Percentiles rank a stretch among this genome's conserved stretches.
phyloP scores from a whole-genome alignment of 2,888 invertebrate species.

The Lordiphosa fenestrarum region DNA sequence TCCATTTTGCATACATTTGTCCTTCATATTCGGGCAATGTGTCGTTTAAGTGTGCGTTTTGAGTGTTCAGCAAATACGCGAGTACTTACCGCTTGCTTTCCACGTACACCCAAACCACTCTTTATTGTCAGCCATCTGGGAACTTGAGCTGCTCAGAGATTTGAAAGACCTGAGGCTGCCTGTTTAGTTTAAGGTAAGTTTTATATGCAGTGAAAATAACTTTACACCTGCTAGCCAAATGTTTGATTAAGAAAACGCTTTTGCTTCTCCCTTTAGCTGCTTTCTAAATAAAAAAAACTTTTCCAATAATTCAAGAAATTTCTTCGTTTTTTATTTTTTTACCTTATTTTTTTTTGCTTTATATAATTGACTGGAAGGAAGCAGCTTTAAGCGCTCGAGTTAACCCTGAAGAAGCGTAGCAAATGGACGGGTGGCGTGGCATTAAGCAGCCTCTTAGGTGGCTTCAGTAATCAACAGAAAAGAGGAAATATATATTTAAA shows the following conservation, averaged over 20 bases:
- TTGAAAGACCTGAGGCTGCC: neutral
- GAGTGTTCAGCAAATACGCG: conserved; percentile 54
- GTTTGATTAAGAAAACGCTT: neutral
- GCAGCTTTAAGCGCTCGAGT: conserved; percentile 55
- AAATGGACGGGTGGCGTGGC: neutral
- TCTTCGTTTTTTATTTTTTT: conserved; percentile 20
- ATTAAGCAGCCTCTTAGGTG: neutral
- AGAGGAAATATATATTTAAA: too few species aligned
- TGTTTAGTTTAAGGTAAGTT: conserved; percentile 9
- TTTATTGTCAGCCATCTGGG: conserved; percentile 19
- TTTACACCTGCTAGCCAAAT: neutral
- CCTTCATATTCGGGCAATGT: conserved; percentile 11
- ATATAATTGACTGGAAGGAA: conserved; percentile 58
- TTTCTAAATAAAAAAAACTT: conserved; percentile 28
- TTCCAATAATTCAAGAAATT: conserved; percentile 49
- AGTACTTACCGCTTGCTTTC: conserved; percentile 37
- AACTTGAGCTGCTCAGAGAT: conserved; percentile 17
- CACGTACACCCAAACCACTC: conserved; percentile 12
- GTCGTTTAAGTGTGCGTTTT: conserved; percentile 33
- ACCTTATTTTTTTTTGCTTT: conserved; percentile 28
- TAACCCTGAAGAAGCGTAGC: conserved; percentile 30
- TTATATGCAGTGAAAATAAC: conserved; percentile 15
- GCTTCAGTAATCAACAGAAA: neutral
- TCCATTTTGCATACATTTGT: conserved; percentile 44
- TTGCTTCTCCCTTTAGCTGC: conserved; percentile 1